Percentiles rank a stretch among this genome's conserved stretches.
Conservation (phyloP, 30 jellyfish, hydroid and myxozoan species). For the Cassiopea andromeda region DNA sequence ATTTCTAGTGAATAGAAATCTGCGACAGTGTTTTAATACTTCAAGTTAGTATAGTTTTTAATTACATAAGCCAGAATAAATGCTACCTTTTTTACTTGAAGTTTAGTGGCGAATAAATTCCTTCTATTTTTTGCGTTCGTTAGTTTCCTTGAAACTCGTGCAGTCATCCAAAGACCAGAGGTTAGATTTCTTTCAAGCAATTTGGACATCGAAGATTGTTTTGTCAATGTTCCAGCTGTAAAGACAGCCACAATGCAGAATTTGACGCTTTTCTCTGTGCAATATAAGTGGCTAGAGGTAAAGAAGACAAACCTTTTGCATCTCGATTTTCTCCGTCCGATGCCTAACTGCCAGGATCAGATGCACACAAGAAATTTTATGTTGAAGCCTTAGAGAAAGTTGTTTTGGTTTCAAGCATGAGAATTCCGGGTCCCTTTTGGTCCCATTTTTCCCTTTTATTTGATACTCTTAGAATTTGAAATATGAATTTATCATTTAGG, state of each 20-base stretch:
- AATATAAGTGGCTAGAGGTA: constrained; percentile 59
- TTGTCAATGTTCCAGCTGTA: constrained; percentile 52
- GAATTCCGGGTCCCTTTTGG: too few species aligned
- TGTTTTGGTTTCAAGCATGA: too few species aligned
- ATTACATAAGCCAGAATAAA: too few species aligned
- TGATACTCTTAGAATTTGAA: not conserved
- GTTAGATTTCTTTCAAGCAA: constrained; percentile 53
- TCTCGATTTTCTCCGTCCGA: not conserved
- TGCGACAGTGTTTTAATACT: too few species aligned
- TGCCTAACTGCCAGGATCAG: too few species aligned
- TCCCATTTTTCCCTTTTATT: not conserved
- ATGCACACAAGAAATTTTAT: too few species aligned
- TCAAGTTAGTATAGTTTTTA: too few species aligned
- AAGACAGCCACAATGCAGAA: constrained; percentile 45
- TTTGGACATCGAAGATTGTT: constrained; percentile 59
- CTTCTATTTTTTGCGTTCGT: not conserved
- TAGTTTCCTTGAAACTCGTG: constrained; percentile 81
- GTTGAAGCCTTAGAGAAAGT: too few species aligned
- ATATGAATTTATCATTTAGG: too few species aligned
- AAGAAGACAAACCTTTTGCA: not conserved
- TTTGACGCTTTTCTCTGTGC: constrained; percentile 60
- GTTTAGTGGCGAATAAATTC: too few species aligned
- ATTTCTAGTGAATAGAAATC: too few species aligned
- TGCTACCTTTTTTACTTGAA: too few species aligned
- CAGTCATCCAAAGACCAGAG: constrained; percentile 83